Conservation (phyloP, 2,113 vertebrate genomes). For the Channa argus region DNA sequence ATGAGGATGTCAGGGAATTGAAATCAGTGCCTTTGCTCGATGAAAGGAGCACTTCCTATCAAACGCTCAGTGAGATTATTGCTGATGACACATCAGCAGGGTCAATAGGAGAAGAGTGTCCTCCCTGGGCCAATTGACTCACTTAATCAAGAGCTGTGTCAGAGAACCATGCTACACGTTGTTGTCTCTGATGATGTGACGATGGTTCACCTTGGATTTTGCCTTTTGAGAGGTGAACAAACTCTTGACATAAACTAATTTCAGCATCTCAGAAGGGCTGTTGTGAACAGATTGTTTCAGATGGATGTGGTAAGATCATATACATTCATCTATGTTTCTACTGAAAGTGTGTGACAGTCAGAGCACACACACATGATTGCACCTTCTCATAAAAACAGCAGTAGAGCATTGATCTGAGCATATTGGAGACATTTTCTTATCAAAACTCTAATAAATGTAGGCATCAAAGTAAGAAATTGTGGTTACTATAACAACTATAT, state of each 20-base stretch:
- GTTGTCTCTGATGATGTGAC: slow-evolving; percentile 44
- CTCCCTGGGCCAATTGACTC: slow-evolving; percentile 73
- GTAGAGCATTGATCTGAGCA: not conserved
- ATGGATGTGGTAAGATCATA: slow-evolving; percentile 29
- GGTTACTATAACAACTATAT: not conserved
- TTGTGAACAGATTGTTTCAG: slow-evolving; percentile 38
- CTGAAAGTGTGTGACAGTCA: not conserved
- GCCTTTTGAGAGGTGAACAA: slow-evolving; percentile 38
- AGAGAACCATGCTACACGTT: slow-evolving; percentile 4
- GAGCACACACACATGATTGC: not conserved
- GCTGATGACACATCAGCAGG: slow-evolving; percentile 78
- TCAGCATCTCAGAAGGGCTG: slow-evolving; percentile 19
- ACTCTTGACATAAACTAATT: slow-evolving; percentile 47
- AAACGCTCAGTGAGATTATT: slow-evolving; percentile 73
- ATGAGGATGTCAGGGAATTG: slow-evolving; percentile 58
- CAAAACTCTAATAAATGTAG: not conserved
- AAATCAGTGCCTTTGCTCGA: slow-evolving; percentile 65
- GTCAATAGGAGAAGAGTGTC: slow-evolving; percentile 75
- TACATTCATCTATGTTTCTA: not conserved
- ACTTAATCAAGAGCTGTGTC: slow-evolving; percentile 71
- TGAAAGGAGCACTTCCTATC: slow-evolving; percentile 74
- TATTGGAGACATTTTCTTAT: not conserved
- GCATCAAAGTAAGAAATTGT: not conserved
- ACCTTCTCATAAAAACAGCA: not conserved
- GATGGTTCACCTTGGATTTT: slow-evolving; percentile 61